Evolutionary conservation across 1,140 invertebrate species (phyloP), one percentile per base, ranked within the genome.

Genomic region (Bursaphelenchus mucronatus): DNA sequence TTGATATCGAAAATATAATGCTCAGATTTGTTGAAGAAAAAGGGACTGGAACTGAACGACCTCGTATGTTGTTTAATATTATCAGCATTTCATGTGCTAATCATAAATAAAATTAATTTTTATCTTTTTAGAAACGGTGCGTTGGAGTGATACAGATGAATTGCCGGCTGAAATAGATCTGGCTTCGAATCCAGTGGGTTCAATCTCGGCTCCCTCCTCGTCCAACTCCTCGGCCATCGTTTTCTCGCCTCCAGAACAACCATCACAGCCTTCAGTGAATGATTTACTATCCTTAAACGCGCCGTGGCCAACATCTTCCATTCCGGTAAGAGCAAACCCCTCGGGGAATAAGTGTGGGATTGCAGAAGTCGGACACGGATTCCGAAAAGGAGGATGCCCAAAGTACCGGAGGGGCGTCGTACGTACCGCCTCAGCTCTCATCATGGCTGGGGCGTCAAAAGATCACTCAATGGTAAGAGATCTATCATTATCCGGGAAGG

Each of bases 1-100:
- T 81, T 45, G 63, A 75, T 49, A 62, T 82, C 30, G 69, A 81
- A 41, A 64, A 80, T 7, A 64, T 81, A 49, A 68, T 80, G 67
- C 46, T 66, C 15, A 59, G 70, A 44, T 81, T 80, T 61, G 62
- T 76, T n/a, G 70, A 78, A 39, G 69, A 72, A 53, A 78, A 72
- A 46, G 70, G 75, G 13, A 80, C 78, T n/a, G 78, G 78, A 0
- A 66, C 55, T 8, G 78, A 80, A 10, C 49, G 63, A 61, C 78
- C 78, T 21, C 63, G 79, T 78, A 64, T 50, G 59, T 68, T 53
- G 40, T 57, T 30, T 43, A 19, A 8, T 57, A 15, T 45, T 30
- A 11, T 51, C 6, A 5, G 6, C 61, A 39, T 15, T 44, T 70
- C 0, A 71, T 19, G 13, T 13, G 13, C 44, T 66, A 40, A 57